Evolutionary conservation across 2,113 vertebrate species (phyloP).

Genomic region (Salvelinus sp.): DNA sequence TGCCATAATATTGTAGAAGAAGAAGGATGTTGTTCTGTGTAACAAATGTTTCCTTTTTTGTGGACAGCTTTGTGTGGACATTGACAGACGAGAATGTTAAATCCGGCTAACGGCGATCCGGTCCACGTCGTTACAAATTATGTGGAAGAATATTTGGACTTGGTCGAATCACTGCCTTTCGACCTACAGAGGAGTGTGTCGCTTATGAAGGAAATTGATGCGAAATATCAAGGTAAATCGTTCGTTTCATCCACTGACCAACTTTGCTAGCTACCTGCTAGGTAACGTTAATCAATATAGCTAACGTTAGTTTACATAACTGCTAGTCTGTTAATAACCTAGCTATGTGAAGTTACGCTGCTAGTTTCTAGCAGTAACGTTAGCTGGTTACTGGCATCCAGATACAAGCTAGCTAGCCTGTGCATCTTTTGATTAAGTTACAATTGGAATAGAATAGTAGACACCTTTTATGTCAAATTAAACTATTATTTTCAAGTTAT

Average conservation of each 20-base stretch:
- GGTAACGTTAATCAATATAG: neutral
- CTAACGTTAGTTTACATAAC: no score
- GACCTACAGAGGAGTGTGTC: slow-evolving; percentile 97
- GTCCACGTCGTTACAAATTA: slow-evolving; percentile 86
- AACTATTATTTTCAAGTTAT: no score
- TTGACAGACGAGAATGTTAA: slow-evolving; percentile 82
- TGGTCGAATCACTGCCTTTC: slow-evolving; percentile 94
- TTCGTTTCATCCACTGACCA: neutral
- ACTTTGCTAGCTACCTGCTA: no score
- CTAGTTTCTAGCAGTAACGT: no score
- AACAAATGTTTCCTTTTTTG: neutral
- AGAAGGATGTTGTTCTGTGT: no score
- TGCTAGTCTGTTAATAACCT: no score
- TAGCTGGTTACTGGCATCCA: no score
- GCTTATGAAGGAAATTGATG: slow-evolving; percentile 97
- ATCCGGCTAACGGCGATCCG: slow-evolving; percentile 90
- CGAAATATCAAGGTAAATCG: slow-evolving; percentile 92
- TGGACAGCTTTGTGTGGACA: neutral
- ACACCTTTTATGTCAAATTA: no score
- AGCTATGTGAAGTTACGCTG: slow-evolving; percentile 41
- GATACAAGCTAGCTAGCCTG: no score
- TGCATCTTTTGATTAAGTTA: no score
- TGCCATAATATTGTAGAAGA: neutral
- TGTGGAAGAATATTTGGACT: slow-evolving; percentile 96
- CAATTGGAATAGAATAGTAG: no score